Evolutionary conservation across 2,888 invertebrate species (phyloP), one percentile per base, ranked within the genome.

Genomic region (Glaucopsyche alexis): DNA sequence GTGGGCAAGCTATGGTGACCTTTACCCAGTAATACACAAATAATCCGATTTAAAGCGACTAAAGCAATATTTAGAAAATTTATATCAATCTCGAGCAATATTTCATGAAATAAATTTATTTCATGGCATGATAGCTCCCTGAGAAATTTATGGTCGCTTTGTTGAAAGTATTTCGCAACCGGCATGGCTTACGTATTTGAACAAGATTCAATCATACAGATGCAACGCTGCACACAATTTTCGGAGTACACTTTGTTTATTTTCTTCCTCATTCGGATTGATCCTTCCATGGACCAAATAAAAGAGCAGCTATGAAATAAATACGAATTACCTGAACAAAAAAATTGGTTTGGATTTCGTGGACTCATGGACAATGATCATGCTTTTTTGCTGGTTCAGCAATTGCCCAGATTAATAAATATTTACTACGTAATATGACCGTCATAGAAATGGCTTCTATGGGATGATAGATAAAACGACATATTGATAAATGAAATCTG

Each of bases 191-290:
- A 67, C 45, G 42, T 67, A 45, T 67, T 67, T 67, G 42, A 67
- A 67, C 67, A 45, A 69, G 45, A 47, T 69, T 69, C 69, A 69
- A 69, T 69, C 47, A 69, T 16, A 66, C 49, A 29, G 19, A 69
- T 69, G 69, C 47, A 69, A 19, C 13, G 8, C 67, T 19, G 16
- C 45, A 40, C 16, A 16, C 19, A 19, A 19, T 5, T 67, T 42
- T 67, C 49, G 47, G 47, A 13, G 47, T 49, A 29, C 49, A 47
- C 14, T 29, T 29, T 69, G 45, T 69, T 47, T 66, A 42, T 66
- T 8, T 66, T 42, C 66, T 42, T 29, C 60, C 65, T 65, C 40
- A 47, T 47, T 16, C 29, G 16, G 49, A 69, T 74, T 67, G 60
- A 45, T 70, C 45, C 45, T 65, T 29, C 38, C 47, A 60, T 29